Base-by-base conservation (phyloP, 1,140 invertebrate species). In the Cheumatopsyche charites region DNA sequence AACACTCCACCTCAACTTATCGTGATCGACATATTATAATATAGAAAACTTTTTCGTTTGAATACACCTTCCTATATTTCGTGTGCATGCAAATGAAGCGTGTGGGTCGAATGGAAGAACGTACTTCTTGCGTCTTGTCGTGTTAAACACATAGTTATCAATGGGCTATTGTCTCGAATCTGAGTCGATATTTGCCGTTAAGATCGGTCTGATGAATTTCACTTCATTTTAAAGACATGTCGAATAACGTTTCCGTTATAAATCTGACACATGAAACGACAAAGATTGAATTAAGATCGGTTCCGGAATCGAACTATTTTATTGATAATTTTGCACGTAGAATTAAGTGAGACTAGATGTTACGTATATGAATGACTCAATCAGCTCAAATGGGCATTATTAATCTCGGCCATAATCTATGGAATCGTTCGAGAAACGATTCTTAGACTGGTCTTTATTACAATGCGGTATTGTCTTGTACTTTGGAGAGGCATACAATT, bases 151-250 rank as follows among this genome's bases (percentile, higher is more conserved):
- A 19, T 41, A 19, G 17, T 66, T 47, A 66, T 66, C 42, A 47
- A 66, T 47, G 21, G 42, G 1, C 63, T 19, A 66, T 66, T 66
- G 63, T 66, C 26, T 66, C 43, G 17, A 25, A 66, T 66, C 63
- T 25, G 19, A 17, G 15, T 47, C 41, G 21, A 66, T 66, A 66
- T 66, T 42, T 7, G 23, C 63, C 63, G 41, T 25, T 19, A 47
- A 47, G 63, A 65, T 66, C 43, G 63, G 23, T 43, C 63, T 5
- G 23, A 45, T 13, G 15, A 42, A 15, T 17, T 19, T 45, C 13
- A 43, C 15, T 26, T n/a, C 6, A 43, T 21, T 66, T n/a, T 47
- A 66, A 66, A 13, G 63, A 66, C 17, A 21, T 66, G 63, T 66
- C 43, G 25, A 47, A 41, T 47, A 17, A 66, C 63, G 23, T 47